Base-by-base conservation (phyloP, 1,140 invertebrate species). In the Sweltsa coloradensis region DNA sequence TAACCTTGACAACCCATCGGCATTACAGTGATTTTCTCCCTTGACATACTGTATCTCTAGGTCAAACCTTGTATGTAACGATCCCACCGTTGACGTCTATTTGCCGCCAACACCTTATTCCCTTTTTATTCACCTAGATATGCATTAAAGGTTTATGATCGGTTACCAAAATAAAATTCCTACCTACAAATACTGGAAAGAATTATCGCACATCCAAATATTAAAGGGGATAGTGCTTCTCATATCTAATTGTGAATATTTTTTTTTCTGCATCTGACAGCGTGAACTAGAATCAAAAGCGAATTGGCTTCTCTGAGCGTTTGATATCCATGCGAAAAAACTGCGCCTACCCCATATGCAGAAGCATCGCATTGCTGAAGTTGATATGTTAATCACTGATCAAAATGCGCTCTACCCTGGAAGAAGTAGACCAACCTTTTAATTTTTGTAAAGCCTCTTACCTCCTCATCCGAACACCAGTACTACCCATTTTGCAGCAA, bases 141-240 rank as follows among this genome's bases (percentile, higher is more conserved):
- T 55, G 53, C 7, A 59, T 51, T 6, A 77, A 50, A 1, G 72
- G 71, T 47, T 67, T 61, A 49, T 73, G 67, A 49, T 75, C 72
- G 1, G 67, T 71, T 36, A 57, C 49, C 11, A 74, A 49, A 5
- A 55, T 57, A 58, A 76, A 77, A n/a, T 57, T 41, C 16, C 60
- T 49, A 27, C 73, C 73, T 60, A 66, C 3, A 79, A 41, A 53
- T 69, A 78, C 24, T 70, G 53, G 27, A 71, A 60, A 56, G 75
- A 76, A 54, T 68, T 68, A 45, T 63, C 61, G n/a, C n/a, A n/a
- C 3, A 77, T 59, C 3, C 63, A 66, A 55, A 60, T 75, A 1
- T 73, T 49, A 7, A 77, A 64, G 2, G 65, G 62, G 13, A 71
- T 51, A 6, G 65, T n/a, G n/a, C n/a, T n/a, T n/a, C n/a, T n/a